Evolutionary conservation across 2,797 vertebrate genomes (phyloP), one percentile per base, ranked within the genome.

Genomic region (Spea hammondii): DNA sequence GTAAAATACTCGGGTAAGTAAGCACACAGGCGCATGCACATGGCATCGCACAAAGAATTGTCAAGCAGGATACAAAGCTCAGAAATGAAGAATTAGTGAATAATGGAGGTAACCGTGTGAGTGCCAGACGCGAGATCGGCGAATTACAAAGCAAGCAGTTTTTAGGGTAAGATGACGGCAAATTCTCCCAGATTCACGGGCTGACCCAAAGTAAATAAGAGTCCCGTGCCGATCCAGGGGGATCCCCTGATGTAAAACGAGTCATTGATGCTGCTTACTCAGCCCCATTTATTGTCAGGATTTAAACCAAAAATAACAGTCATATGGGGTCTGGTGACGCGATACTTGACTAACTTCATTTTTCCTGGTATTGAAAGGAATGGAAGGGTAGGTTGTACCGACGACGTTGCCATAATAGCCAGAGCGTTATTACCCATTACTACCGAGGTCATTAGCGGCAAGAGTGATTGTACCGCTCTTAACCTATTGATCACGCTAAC

Each of bases 401-500:
- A 92, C 80, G 85, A 92, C 92, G 94, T 92, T 90, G 96, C 59
- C 93, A 94, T 98, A 96, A 97, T 89, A 94, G 92, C 91, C 93
- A 89, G 92, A 93, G 92, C 93, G 97, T 98, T 97, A 98, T 96
- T 97, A 96, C 93, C 95, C 96, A 96, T 97, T 97, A 97, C 96
- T 94, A 95, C 92, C 88, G 94, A 97, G 96, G 96, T 98, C 96
- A 97, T 99, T 99, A 98, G 95, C 94, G 89, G 94, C 92, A 92
- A 96, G 96, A 97, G 92, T 96, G 95, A 98, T 96, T 94, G 96
- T 93, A 91, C 92, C 88, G 92, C 95, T 96, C 94, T 97, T 98
- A 97, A 99, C 96, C 96, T 98, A 99, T 98, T 98, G 97, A 99
- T 99, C 96, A 97, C 91, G 91, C 92, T 95, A 98, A 98, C 96